Conservation (phyloP, 2,888 invertebrate species). For the Drosophila atroscutellata region DNA sequence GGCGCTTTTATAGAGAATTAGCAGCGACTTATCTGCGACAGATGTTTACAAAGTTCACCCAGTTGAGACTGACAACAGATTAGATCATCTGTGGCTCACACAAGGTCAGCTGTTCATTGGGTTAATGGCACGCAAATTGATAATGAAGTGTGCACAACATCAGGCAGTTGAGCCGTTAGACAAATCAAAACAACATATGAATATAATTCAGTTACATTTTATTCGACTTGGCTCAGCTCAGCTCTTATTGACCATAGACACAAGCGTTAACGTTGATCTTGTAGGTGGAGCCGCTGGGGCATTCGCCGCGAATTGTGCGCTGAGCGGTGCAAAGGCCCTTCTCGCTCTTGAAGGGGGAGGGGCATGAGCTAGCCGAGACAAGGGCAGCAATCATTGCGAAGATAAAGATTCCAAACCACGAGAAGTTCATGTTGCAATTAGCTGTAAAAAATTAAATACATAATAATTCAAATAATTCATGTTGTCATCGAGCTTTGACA, state of each 20-base stretch:
- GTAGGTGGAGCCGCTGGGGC: conserved; percentile 76
- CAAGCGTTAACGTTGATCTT: conserved; percentile 77
- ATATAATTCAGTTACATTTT: conserved; percentile 35
- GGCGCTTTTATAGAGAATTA: conserved; percentile 50
- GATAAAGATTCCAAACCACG: conserved; percentile 72
- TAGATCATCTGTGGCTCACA: conserved; percentile 3
- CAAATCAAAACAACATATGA: conserved; percentile 22
- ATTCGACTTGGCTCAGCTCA: conserved; percentile 7
- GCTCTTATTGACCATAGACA: conserved; percentile 51
- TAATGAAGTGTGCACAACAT: conserved; percentile 21
- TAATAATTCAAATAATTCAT: background rate
- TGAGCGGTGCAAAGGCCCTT: conserved; percentile 60
- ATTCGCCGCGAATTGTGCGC: conserved; percentile 81
- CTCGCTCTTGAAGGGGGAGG: conserved; percentile 59
- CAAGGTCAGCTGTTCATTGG: conserved; percentile 34
- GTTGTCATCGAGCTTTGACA: background rate
- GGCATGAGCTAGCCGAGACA: conserved; percentile 69
- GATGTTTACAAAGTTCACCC: conserved; percentile 29
- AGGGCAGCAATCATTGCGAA: conserved; percentile 73
- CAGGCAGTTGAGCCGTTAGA: conserved; percentile 13
- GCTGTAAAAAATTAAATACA: background rate
- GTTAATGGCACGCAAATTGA: conserved; percentile 41
- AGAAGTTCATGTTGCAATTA: conserved; percentile 74
- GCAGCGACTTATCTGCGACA: conserved; percentile 32
- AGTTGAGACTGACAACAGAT: conserved; percentile 15